phyloP scores from a whole-genome alignment of 1,140 invertebrate species.

The Proctacanthus coquilletti region DNA sequence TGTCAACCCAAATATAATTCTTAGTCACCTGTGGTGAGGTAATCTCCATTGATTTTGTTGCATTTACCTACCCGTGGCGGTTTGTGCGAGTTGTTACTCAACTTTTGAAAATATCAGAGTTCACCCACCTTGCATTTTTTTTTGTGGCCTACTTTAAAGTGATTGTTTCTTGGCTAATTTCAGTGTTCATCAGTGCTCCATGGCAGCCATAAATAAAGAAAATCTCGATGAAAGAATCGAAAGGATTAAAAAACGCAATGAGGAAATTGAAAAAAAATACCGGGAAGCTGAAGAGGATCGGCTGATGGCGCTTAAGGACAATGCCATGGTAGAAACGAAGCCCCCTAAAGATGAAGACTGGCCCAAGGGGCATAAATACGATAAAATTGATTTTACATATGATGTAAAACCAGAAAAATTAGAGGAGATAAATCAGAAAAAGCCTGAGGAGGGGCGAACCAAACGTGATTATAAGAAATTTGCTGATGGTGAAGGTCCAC shows the following conservation, averaged over 20 bases:
- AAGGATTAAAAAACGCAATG: slow-evolving; percentile 32
- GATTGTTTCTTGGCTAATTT: too few relatives aligned
- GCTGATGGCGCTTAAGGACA: slow-evolving; percentile 31
- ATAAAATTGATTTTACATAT: slow-evolving; percentile 8
- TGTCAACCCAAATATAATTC: too few relatives aligned
- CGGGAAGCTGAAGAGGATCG: slow-evolving; percentile 36
- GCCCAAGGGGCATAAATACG: slow-evolving; percentile 27
- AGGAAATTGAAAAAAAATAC: slow-evolving; percentile 32
- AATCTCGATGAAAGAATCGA: slow-evolving; percentile 32
- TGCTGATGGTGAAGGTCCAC: slow-evolving; percentile 29
- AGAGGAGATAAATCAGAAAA: slow-evolving; percentile 3
- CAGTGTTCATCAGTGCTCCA: too few relatives aligned
- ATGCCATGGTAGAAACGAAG: slow-evolving; percentile 32
- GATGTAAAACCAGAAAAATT: slow-evolving; percentile 3
- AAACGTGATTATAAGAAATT: slow-evolving; percentile 8
- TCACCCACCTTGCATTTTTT: too few relatives aligned
- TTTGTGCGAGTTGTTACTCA: too few relatives aligned
- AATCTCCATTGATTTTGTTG: too few relatives aligned
- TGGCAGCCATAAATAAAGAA: slow-evolving; percentile 2
- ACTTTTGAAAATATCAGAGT: too few relatives aligned
- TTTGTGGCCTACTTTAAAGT: too few relatives aligned
- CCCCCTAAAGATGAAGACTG: slow-evolving; percentile 25
- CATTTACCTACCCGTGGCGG: too few relatives aligned
- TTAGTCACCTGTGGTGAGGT: too few relatives aligned
- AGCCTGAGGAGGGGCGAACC: slow-evolving; percentile 2